Evolutionary conservation across 1,140 invertebrate genomes (phyloP).

Genomic region (Chironomus tepperi): DNA sequence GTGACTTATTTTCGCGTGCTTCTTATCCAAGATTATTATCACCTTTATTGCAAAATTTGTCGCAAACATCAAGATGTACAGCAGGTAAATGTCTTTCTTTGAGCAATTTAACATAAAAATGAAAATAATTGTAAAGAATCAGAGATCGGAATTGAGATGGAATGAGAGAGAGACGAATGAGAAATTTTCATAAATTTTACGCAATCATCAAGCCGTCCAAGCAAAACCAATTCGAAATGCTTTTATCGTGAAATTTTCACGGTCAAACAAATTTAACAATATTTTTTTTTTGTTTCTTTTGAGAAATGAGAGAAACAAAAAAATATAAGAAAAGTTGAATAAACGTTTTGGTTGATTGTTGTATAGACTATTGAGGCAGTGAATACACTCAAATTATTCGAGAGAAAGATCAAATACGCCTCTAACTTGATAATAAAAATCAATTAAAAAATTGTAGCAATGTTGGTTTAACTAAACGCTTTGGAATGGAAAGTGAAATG

Average conservation of each 20-base stretch:
- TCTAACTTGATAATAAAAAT: slow-evolving; percentile 4
- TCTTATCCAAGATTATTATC: too few relatives aligned
- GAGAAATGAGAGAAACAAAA: not conserved
- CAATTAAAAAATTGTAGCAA: slow-evolving; percentile 9
- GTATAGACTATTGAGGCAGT: not conserved
- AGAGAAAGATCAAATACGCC: not conserved
- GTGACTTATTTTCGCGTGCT: too few relatives aligned
- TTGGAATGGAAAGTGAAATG: not conserved
- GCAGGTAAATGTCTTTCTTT: too few relatives aligned
- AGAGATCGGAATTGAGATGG: not conserved
- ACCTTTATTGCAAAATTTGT: too few relatives aligned
- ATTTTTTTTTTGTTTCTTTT: not conserved
- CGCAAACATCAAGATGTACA: too few relatives aligned
- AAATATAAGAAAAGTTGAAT: not conserved
- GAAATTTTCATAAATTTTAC: slow-evolving; percentile 15
- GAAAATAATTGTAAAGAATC: too few relatives aligned
- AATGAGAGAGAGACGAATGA: not conserved
- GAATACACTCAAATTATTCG: not conserved
- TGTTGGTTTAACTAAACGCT: not conserved
- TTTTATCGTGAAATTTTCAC: slow-evolving; percentile 13
- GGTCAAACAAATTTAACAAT: slow-evolving; percentile 13
- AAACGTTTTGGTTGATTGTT: not conserved
- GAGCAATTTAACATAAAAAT: too few relatives aligned
- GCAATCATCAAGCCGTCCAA: slow-evolving; percentile 11
- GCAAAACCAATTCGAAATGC: slow-evolving; percentile 10